These are phyloP conservation scores for Sakesphorus luctuosus DNA, from an alignment of 2,113 vertebrate genomes.

Conservation along the genomic window DNA sequence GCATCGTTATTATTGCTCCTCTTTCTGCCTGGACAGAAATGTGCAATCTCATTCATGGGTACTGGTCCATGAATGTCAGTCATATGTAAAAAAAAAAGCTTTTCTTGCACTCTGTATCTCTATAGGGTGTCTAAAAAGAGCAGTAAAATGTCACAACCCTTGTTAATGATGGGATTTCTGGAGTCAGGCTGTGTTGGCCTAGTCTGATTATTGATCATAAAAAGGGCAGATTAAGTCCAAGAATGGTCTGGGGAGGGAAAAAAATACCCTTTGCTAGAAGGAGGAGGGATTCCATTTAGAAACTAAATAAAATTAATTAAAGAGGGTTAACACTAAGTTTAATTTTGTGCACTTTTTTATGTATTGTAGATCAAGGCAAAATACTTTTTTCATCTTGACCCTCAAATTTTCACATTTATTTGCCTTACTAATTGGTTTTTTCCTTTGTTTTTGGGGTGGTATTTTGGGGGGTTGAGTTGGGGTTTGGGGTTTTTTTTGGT, in stretches of 20 bases:
- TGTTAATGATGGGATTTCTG: neutral
- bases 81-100: conserved; percentile 9
- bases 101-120: neutral
- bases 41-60: neutral
- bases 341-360: neutral
- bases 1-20: neutral
- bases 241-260: neutral
- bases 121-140: neutral
- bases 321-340: neutral
- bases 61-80: neutral
- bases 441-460: neutral
- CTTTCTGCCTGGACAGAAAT: neutral
- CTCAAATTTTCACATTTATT: neutral
- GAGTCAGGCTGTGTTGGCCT: neutral
- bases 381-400: neutral
- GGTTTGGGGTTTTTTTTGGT: no score
- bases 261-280: neutral
- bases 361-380: neutral
- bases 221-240: neutral
- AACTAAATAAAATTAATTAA: neutral
- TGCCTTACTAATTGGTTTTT: neutral
- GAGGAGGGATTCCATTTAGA: neutral
- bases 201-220: neutral
- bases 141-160: neutral
- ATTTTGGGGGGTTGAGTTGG: no score